These are phyloP conservation scores for Tipula unca DNA, from an alignment of 2,888 invertebrate species.

Conservation along the genomic window DNA sequence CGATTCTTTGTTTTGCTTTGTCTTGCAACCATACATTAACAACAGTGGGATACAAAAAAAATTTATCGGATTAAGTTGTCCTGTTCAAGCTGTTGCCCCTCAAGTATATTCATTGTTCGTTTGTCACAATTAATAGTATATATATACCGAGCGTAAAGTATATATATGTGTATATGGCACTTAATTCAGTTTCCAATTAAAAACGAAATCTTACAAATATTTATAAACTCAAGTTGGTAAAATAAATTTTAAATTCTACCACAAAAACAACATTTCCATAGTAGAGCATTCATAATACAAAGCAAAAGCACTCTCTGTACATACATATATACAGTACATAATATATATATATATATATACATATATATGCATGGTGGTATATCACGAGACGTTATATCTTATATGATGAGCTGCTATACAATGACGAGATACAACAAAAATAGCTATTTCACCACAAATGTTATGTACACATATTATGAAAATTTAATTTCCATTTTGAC, in stretches of 20 bases:
- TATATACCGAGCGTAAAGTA: too few species aligned
- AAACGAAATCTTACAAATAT: not conserved
- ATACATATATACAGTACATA: not conserved
- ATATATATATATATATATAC: not conserved
- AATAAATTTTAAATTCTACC: not conserved
- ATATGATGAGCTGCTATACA: not conserved
- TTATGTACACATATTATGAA: not conserved
- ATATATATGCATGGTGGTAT: not conserved
- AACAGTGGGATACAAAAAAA: too few species aligned
- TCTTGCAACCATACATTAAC: too few species aligned
- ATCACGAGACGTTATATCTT: not conserved
- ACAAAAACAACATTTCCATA: not conserved
- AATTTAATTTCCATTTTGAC: not conserved
- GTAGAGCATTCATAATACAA: not conserved
- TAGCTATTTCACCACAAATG: not conserved
- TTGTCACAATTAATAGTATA: too few species aligned
- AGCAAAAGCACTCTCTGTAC: not conserved
- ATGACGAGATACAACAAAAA: not conserved
- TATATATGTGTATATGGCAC: too few species aligned
- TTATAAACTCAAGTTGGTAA: not conserved
- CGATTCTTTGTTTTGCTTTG: too few species aligned
- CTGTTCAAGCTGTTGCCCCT: too few species aligned
- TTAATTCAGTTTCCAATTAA: not conserved
- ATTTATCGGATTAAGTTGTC: too few species aligned
- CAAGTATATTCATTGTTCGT: too few species aligned